phyloP scores from a whole-genome alignment of 2,797 vertebrate genomes.

The Sebastes hubbsi region DNA sequence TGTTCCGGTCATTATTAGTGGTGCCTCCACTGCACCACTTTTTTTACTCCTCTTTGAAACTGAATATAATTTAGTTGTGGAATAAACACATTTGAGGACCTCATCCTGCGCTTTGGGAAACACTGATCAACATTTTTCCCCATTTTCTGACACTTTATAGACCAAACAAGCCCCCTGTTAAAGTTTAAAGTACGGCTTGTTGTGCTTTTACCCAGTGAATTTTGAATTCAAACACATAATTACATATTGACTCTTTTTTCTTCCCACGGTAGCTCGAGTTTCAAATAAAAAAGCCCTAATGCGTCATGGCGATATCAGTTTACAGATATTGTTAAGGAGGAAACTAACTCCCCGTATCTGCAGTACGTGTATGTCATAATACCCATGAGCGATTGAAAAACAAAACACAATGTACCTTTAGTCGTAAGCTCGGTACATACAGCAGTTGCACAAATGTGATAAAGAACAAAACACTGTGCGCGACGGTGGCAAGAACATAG shows the following conservation, averaged over 20 bases:
- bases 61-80: too few species aligned
- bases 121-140: too few species aligned
- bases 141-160: too few species aligned
- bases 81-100: too few species aligned
- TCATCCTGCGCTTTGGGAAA: too few species aligned
- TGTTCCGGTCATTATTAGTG: not conserved
- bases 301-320: not conserved
- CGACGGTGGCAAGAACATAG: conserved; percentile 10
- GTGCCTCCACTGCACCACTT: not conserved
- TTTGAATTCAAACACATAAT: not conserved
- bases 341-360: not conserved
- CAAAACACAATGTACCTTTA: conserved; percentile 9
- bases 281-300: not conserved
- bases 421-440: not conserved
- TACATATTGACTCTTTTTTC: not conserved
- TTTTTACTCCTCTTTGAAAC: too few species aligned
- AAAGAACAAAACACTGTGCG: conserved; percentile 4
- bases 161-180: not conserved
- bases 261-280: not conserved
- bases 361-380: not conserved
- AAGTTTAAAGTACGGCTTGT: not conserved
- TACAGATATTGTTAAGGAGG: not conserved
- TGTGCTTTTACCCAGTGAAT: not conserved
- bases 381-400: not conserved
- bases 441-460: conserved; percentile 23